Percentiles rank a stretch among this genome's conserved stretches.
Evolutionary conservation across 2,113 vertebrate genomes (phyloP).

Genomic region (Scartelaos histophorus): DNA sequence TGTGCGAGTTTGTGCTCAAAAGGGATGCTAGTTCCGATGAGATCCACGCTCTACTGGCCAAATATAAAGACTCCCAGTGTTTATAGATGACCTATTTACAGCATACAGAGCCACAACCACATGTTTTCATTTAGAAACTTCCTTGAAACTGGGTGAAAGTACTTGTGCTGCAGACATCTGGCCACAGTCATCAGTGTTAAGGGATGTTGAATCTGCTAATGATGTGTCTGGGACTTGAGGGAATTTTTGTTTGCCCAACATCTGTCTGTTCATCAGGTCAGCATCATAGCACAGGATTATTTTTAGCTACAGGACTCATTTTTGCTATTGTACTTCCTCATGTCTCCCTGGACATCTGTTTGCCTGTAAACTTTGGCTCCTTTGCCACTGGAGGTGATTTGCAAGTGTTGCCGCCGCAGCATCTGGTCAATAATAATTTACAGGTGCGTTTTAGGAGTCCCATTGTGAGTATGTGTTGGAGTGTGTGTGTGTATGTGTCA

Average conservation of each 20-base stretch:
- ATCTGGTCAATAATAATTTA: constrained; percentile 51
- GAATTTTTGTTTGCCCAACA: constrained; percentile 39
- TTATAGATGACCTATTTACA: constrained; percentile 60
- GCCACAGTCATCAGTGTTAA: constrained; percentile 20
- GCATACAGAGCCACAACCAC: constrained; percentile 26
- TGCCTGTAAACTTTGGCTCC: constrained; percentile 15
- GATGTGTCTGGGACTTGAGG: constrained; percentile 13
- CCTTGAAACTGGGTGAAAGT: constrained; percentile 27
- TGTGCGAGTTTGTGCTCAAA: constrained; percentile 18
- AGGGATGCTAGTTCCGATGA: constrained; percentile 27
- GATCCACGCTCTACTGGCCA: constrained; percentile 52
- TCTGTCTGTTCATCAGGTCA: constrained; percentile 59
- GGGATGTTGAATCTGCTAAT: constrained; percentile 12
- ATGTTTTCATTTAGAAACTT: constrained; percentile 21
- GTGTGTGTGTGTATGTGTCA: background rate
- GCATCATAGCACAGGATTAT: constrained; percentile 32
- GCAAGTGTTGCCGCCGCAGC: constrained; percentile 31
- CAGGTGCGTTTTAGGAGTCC: constrained; percentile 12
- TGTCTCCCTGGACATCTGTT: constrained; percentile 41
- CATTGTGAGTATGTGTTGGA: constrained; percentile 2
- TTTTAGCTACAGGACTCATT: constrained; percentile 38
- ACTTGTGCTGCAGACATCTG: constrained; percentile 36
- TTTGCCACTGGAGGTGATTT: constrained; percentile 21
- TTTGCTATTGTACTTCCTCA: constrained; percentile 17
- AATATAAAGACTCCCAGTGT: constrained; percentile 57